Conservation (phyloP, 2,797 vertebrate genomes). For the Champsocephalus esox region DNA sequence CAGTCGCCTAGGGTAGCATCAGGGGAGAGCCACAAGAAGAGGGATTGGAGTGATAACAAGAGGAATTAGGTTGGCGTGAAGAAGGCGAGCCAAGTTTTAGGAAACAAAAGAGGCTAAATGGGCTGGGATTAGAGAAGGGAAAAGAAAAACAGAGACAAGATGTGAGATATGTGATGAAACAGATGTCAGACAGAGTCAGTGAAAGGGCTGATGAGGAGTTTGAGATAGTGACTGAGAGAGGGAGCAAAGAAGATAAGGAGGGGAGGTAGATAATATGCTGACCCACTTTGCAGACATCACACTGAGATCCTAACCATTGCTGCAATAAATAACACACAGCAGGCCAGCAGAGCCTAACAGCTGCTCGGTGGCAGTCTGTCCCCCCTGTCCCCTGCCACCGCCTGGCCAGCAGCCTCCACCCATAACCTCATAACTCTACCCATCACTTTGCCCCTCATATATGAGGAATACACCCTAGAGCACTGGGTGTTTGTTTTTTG, state of each 20-base stretch:
- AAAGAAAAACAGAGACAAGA: slow-evolving; percentile 13
- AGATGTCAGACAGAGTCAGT: slow-evolving; percentile 47
- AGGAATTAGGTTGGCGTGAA: slow-evolving; percentile 28
- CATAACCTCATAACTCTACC: slow-evolving; percentile 47
- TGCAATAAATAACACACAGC: slow-evolving; percentile 84
- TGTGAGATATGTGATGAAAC: slow-evolving; percentile 37
- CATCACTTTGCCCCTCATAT: slow-evolving; percentile 41
- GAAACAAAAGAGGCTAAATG: slow-evolving; percentile 42
- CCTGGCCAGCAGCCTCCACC: slow-evolving; percentile 46
- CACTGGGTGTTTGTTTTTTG: slow-evolving; percentile 24
- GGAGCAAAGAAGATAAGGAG: slow-evolving; percentile 37
- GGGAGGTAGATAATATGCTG: slow-evolving; percentile 76
- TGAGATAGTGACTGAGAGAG: slow-evolving; percentile 56
- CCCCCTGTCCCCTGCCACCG: slow-evolving; percentile 30
- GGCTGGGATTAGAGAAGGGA: slow-evolving; percentile 12
- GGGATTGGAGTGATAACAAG: slow-evolving; percentile 31
- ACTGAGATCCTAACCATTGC: slow-evolving; percentile 79
- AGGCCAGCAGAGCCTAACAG: slow-evolving; percentile 78
- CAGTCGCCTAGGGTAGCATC: neutral
- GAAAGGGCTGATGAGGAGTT: slow-evolving; percentile 52
- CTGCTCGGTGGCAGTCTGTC: slow-evolving; percentile 78
- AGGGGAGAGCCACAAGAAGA: slow-evolving; percentile 13
- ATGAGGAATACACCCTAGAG: slow-evolving; percentile 27
- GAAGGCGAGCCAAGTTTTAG: slow-evolving; percentile 40
- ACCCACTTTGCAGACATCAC: slow-evolving; percentile 85